Conservation (phyloP, 2,888 invertebrate species). For the Chrysolina americana region DNA sequence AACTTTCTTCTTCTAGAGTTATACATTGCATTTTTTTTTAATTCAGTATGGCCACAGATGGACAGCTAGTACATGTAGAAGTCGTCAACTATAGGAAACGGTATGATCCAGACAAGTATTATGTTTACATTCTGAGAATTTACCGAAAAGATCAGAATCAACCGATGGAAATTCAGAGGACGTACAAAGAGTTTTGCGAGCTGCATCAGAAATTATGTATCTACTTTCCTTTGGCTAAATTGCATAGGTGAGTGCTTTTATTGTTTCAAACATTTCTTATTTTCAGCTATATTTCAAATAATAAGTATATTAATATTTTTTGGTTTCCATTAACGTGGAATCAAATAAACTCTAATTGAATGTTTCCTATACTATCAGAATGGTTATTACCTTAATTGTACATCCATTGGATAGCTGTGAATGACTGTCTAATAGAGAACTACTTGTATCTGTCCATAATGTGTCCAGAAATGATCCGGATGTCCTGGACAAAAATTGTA, state of each 20-base stretch:
- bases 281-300: too few species aligned
- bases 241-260: constrained; percentile 81
- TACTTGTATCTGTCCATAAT: too few species aligned
- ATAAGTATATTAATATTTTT: too few species aligned
- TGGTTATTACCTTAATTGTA: too few species aligned
- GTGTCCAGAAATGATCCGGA: too few species aligned
- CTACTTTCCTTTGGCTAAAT: constrained; percentile 91
- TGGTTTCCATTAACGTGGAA: too few species aligned
- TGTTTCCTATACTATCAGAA: too few species aligned
- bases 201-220: constrained; percentile 94
- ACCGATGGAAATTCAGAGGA: constrained; percentile 90
- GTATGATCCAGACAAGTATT: constrained; percentile 97
- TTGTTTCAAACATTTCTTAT: too few species aligned
- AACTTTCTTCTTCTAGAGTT: not conserved
- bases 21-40: constrained; percentile 2
- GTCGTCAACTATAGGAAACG: constrained; percentile 94
- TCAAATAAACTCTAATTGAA: too few species aligned
- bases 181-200: constrained; percentile 97
- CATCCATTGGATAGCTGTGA: too few species aligned
- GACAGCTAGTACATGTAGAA: constrained; percentile 86
- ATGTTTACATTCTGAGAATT: constrained; percentile 91
- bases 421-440: too few species aligned
- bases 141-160: constrained; percentile 89
- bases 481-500: too few species aligned
- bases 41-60: constrained; percentile 88